These are phyloP conservation scores for Embiotoca jacksoni DNA, from an alignment of 2,113 vertebrate genomes.

Conservation along the genomic window DNA sequence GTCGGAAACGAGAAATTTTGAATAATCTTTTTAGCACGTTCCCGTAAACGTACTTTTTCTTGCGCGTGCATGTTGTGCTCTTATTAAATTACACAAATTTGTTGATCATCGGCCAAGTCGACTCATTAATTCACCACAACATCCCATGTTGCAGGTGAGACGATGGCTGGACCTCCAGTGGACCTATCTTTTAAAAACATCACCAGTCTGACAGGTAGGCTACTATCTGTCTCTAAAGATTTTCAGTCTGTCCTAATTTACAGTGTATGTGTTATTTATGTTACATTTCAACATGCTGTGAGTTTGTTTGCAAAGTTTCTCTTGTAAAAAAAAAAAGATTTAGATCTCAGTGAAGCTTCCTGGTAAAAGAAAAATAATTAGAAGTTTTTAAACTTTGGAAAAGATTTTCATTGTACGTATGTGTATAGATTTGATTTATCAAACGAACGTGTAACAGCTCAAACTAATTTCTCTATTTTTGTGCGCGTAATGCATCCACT, in stretches of 20 bases:
- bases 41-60: too few relatives aligned
- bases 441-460: not conserved
- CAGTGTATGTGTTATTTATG: too few relatives aligned
- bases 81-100: not conserved
- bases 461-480: not conserved
- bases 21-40: too few relatives aligned
- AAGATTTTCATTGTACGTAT: too few relatives aligned
- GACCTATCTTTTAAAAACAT: constrained; percentile 75
- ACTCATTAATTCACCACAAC: not conserved
- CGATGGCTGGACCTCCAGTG: constrained; percentile 69
- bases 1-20: too few relatives aligned
- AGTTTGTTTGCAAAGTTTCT: too few relatives aligned
- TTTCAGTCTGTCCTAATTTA: not conserved
- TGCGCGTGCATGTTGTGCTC: too few relatives aligned
- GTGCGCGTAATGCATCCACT: not conserved
- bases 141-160: constrained; percentile 12
- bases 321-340: too few relatives aligned
- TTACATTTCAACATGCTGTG: too few relatives aligned
- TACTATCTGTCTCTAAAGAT: not conserved
- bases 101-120: not conserved
- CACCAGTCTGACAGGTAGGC: constrained; percentile 61
- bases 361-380: too few relatives aligned
- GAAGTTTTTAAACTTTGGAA: too few relatives aligned
- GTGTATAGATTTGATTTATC: not conserved
- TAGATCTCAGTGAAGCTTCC: too few relatives aligned